Percentiles rank a stretch among this genome's conserved stretches.
Conservation (phyloP, 1,140 invertebrate species). For the Macrocentrus cingulum region DNA sequence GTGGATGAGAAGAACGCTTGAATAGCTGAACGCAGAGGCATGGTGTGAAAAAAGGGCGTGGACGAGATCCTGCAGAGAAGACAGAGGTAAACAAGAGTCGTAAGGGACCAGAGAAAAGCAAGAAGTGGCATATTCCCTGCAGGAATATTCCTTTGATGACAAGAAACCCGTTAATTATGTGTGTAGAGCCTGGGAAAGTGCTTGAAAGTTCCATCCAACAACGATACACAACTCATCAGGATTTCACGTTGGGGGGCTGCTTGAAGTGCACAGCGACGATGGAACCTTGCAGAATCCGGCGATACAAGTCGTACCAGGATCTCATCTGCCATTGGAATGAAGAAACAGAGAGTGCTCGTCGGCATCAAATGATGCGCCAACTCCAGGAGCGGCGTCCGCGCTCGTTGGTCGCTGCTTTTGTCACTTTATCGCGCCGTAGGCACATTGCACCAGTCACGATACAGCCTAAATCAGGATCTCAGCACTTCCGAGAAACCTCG, state of each 20-base stretch:
- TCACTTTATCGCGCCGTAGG: conserved; percentile 11
- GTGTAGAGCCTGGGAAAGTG: too few species aligned
- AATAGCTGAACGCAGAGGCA: background rate
- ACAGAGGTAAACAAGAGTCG: conserved; percentile 47
- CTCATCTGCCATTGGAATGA: conserved; percentile 8
- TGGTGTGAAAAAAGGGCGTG: conserved; percentile 27
- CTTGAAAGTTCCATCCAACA: conserved; percentile 21
- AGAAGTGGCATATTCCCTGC: conserved; percentile 34
- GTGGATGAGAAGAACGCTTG: too few species aligned
- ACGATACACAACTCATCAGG: conserved; percentile 26
- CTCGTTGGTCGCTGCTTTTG: background rate
- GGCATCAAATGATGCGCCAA: background rate
- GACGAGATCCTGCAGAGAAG: conserved; percentile 37
- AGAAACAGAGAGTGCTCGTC: background rate
- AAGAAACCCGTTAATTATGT: too few species aligned
- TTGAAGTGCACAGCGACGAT: background rate
- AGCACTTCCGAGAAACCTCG: conserved; percentile 28
- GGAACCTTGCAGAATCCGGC: conserved; percentile 40
- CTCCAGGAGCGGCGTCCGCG: background rate
- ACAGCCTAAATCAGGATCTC: conserved; percentile 41
- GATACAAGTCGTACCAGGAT: conserved; percentile 37
- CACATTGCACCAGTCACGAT: conserved; percentile 41
- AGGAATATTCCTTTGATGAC: background rate
- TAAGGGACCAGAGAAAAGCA: conserved; percentile 39
- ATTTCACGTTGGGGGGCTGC: conserved; percentile 11